Evolutionary conservation across 2,797 vertebrate species (phyloP), one percentile per base, ranked within the genome.

Genomic region (Melopsittacus undulatus): DNA sequence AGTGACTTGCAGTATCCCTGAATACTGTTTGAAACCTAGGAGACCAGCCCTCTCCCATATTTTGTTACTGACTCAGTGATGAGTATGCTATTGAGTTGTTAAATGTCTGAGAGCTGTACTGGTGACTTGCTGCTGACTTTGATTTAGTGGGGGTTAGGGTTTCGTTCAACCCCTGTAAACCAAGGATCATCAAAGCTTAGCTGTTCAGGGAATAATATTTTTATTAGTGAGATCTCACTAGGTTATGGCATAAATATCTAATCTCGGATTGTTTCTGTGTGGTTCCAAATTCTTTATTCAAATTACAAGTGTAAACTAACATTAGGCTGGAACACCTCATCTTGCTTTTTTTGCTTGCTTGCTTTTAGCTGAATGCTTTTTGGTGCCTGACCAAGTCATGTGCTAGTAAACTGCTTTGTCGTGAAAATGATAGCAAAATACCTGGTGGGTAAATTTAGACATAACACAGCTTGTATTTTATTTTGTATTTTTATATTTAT

Each of bases 291-390:
- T 75, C 14, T 64, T 40, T 52, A 40, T 70, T 70, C 38, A 67
- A 9, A 34, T 80, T 56, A n/a, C 7, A 45, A 49, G 34, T 63
- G 43, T 91, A 67, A 83, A 34, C 38, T 59, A 51, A 40, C 52
- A 42, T 7, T 18, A 43, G 51, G 24, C 18, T 0, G 0, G 81
- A 62, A 36, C 8, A 19, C 6, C 5, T 70, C 3, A 4, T 70
- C 46, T 83, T 83, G 30, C 20, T 77, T 86, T 74, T 74, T 46
- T 46, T 76, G 8, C 36, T 36, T 36, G 36, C 36, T 36, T 48
- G 23, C 77, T 38, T 67, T 87, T 77, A 57, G 43, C 68, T 86
- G 57, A 30, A 61, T 81, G 17, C 14, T 32, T 73, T 36, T 70
- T 48, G 29, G 11, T 92, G 70, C 7, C 4, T 63, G 57, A 74